Percentiles rank a stretch among this genome's conserved stretches.
These are phyloP conservation scores for Geodia barretti DNA, from an alignment of 37 sponge, comb jelly and placozoan genomes.

Conservation along the genomic window DNA sequence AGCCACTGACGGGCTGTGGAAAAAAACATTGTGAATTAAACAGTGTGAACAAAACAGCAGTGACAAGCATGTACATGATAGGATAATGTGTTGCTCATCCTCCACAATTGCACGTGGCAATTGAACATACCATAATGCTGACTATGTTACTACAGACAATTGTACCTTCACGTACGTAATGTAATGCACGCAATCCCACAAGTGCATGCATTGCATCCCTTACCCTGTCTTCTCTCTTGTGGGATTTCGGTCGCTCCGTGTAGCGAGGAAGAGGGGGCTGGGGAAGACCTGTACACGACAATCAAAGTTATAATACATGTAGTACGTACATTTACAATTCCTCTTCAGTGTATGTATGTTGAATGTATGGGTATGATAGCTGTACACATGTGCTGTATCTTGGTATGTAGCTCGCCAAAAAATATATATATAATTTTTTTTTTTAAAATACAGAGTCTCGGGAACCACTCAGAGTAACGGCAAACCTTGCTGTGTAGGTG, in stretches of 20 bases:
- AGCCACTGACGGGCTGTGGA: neutral
- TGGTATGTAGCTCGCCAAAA: no score
- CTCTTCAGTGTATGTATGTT: no score
- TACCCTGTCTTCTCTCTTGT: neutral
- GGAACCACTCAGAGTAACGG: neutral
- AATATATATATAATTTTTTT: no score
- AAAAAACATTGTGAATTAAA: no score
- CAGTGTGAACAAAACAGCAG: neutral
- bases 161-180: neutral
- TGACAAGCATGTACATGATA: neutral
- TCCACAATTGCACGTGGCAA: no score
- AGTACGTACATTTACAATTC: neutral
- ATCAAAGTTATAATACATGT: no score
- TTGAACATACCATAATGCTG: no score
- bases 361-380: no score
- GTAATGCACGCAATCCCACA: no score
- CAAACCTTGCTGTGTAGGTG: conserved; percentile 23
- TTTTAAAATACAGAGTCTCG: no score
- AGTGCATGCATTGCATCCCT: neutral
- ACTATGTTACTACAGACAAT: neutral
- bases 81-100: no score
- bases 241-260: neutral
- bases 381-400: no score
- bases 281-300: neutral
- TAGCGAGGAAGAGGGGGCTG: neutral